Evolutionary conservation across 2,888 invertebrate genomes (phyloP), one percentile per base, ranked within the genome.

Genomic region (Mythimna vitellina): DNA sequence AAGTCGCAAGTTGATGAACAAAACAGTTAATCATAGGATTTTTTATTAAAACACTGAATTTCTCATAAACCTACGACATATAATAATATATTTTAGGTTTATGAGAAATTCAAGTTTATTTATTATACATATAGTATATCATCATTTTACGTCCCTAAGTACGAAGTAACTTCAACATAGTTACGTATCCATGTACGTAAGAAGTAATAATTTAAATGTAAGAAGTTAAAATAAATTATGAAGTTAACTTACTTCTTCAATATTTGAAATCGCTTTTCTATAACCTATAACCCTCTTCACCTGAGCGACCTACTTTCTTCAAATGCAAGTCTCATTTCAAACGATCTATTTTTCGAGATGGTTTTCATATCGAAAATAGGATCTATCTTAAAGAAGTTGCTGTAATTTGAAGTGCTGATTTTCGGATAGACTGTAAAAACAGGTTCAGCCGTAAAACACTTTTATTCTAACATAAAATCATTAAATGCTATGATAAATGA

Each of bases 231-330:
- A 46, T 46, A 60, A 38, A 60, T 51, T 60, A 38, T 38, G 12
- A 38, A 14, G 8, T 38, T n/a, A 54, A 25, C 54, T 38, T 38
- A 57, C 20, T 42, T 53, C 1, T 22, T n/a, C 29, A 32, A 42
- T 42, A 32, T 1, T 20, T 20, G 20, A 42, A 20, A 67, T 66
- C 67, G 6, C 12, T 54, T 22, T 14, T 69, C 38, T 22, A 53
- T 25, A 66, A 38, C 53, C 17, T 65, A 38, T 25, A 20, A n/a
- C 14, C 14, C 25, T 17, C 3, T n/a, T 65, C 51, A 38, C 51
- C 51, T 67, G 46, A 10, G 14, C 20, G 65, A 65, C 65, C 68
- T 66, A 22, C 29, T 68, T 53, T 38, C 35, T 25, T 49, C 8
- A 51, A 68, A 10, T 51, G 65, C 14, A 65, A 38, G n/a, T 20